These are phyloP conservation scores for Forbesichthys agassizii DNA, from an alignment of 2,113 vertebrate species.

Conservation along the genomic window DNA sequence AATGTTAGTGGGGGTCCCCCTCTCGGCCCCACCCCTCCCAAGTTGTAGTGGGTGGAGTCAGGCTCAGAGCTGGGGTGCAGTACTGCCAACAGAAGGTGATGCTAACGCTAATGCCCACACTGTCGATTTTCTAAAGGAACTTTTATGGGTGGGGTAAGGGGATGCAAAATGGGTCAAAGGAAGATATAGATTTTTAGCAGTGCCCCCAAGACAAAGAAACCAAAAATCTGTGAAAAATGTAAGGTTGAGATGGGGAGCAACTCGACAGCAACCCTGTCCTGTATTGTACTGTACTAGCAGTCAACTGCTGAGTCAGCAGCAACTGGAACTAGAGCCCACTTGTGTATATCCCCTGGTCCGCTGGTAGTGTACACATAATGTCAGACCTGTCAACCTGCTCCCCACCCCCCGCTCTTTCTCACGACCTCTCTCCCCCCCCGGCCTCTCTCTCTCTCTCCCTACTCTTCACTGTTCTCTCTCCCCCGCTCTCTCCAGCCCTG, in stretches of 20 bases:
- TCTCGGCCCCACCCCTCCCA: too few relatives aligned
- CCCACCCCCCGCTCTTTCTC: conserved; percentile 35
- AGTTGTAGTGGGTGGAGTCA: too few relatives aligned
- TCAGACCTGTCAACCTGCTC: conserved; percentile 66
- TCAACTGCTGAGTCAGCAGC: conserved; percentile 71
- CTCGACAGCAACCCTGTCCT: conserved; percentile 42
- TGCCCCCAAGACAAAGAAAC: too few relatives aligned
- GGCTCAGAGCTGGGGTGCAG: too few relatives aligned
- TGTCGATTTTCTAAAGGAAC: conserved; percentile 15
- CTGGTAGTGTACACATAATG: conserved; percentile 28
- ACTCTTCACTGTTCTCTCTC: neutral
- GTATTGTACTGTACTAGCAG: conserved; percentile 33
- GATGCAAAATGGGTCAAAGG: neutral
- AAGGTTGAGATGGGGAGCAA: conserved; percentile 16
- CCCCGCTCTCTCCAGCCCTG: conserved; percentile 44
- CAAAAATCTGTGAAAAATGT: neutral
- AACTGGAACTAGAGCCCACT: conserved; percentile 52
- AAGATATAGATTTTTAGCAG: conserved; percentile 6
- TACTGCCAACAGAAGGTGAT: neutral
- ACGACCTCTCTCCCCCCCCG: too few relatives aligned
- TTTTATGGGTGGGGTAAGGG: neutral
- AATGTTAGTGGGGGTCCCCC: too few relatives aligned
- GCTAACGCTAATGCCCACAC: neutral
- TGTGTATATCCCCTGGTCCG: conserved; percentile 47
- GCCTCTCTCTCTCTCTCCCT: too few relatives aligned